Evolutionary conservation across 2,113 vertebrate species (phyloP).

Genomic region (Sylvilagus bachmani): DNA sequence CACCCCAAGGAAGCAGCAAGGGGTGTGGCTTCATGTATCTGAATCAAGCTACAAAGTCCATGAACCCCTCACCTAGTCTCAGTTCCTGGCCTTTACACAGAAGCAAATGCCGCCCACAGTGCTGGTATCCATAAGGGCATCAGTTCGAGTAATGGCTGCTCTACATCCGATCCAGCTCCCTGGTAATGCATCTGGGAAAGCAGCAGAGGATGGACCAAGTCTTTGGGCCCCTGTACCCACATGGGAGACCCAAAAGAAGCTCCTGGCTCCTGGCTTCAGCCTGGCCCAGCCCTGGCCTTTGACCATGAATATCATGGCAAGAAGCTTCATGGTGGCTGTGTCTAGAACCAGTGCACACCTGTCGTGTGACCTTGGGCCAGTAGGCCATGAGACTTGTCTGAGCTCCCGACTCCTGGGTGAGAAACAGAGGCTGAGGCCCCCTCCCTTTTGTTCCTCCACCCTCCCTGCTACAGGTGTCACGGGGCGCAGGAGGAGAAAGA

Average conservation of each 20-base stretch:
- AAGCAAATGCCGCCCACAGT: background rate
- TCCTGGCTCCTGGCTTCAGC: no score
- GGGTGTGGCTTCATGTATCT: background rate
- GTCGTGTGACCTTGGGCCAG: background rate
- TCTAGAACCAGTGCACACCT: background rate
- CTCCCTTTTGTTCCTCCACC: background rate
- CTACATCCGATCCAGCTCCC: no score
- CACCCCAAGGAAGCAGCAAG: background rate
- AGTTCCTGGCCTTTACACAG: background rate
- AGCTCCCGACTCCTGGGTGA: background rate
- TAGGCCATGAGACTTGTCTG: background rate
- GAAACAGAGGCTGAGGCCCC: background rate
- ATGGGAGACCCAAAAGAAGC: no score
- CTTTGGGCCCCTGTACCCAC: no score
- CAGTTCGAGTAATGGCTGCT: no score
- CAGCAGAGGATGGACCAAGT: no score
- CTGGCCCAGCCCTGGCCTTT: background rate
- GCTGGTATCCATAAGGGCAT: no score
- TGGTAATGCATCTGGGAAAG: no score
- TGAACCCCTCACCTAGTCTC: background rate
- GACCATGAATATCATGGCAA: background rate
- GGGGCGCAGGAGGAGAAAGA: background rate
- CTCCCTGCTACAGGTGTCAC: background rate
- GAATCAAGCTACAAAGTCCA: background rate
- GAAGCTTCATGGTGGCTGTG: background rate